Evolutionary conservation across 2,113 vertebrate species (phyloP).

Genomic region (Periophthalmus modestus): DNA sequence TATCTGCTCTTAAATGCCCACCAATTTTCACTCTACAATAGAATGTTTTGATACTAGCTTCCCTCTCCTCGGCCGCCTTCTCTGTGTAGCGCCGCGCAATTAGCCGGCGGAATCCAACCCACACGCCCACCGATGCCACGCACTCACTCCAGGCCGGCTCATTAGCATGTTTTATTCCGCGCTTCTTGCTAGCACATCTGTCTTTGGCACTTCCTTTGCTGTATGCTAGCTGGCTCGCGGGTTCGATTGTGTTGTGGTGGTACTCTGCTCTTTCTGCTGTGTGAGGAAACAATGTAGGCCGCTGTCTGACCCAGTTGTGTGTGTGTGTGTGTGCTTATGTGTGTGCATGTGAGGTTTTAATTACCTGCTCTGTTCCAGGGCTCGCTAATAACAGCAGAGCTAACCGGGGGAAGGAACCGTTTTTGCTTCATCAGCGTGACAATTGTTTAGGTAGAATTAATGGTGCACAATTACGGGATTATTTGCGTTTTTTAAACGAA

Average conservation of each 20-base stretch:
- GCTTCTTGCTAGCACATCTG: slow-evolving; percentile 42
- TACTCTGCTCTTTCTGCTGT: slow-evolving; percentile 61
- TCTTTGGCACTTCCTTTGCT: slow-evolving; percentile 34
- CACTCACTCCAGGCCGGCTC: slow-evolving; percentile 30
- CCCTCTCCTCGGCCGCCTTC: slow-evolving; percentile 26
- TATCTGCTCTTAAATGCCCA: not conserved
- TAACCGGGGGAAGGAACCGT: slow-evolving; percentile 48
- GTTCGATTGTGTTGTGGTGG: slow-evolving; percentile 28
- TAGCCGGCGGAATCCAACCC: slow-evolving; percentile 50
- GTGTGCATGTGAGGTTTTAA: slow-evolving; percentile 50
- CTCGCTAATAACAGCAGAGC: slow-evolving; percentile 59
- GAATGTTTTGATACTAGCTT: slow-evolving; percentile 26
- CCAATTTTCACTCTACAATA: not conserved
- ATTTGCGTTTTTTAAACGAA: slow-evolving; percentile 3
- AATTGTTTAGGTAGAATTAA: slow-evolving; percentile 35
- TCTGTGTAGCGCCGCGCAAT: slow-evolving; percentile 55
- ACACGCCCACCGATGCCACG: slow-evolving; percentile 24
- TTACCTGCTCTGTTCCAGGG: slow-evolving; percentile 59
- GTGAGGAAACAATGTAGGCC: slow-evolving; percentile 70
- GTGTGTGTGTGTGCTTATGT: slow-evolving; percentile 27
- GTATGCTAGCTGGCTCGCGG: slow-evolving; percentile 23
- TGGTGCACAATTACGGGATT: not conserved
- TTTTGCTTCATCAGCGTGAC: slow-evolving; percentile 48
- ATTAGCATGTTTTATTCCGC: slow-evolving; percentile 46
- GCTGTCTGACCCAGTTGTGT: slow-evolving; percentile 73